Percentiles rank a stretch among this genome's conserved stretches.
Evolutionary conservation across 2,888 invertebrate genomes (phyloP).

Genomic region (Atethmia centrago): DNA sequence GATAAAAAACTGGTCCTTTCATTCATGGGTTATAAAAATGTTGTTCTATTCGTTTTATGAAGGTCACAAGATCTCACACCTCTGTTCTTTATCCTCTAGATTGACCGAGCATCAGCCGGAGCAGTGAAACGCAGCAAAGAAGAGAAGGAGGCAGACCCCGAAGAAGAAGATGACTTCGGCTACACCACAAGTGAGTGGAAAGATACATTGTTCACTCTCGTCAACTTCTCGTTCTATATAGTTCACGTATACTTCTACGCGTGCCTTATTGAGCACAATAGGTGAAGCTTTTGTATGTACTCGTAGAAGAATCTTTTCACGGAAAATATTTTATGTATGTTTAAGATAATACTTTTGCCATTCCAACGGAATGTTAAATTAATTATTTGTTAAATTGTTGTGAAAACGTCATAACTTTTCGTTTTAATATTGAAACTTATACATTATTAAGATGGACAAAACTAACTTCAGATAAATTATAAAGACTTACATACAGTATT

Average conservation of each 20-base stretch:
- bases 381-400: background rate
- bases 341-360: background rate
- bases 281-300: constrained; percentile 11
- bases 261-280: constrained; percentile 81
- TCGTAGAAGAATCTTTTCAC: background rate
- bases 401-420: too few relatives aligned
- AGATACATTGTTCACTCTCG: constrained; percentile 87
- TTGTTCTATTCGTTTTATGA: background rate
- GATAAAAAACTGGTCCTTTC: background rate
- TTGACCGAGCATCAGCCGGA: constrained; percentile 96
- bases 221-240: constrained; percentile 84
- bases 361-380: background rate
- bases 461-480: background rate
- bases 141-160: constrained; percentile 95
- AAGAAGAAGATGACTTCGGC: constrained; percentile 97
- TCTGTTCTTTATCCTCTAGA: constrained; percentile 88
- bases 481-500: too few relatives aligned
- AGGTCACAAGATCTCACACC: background rate
- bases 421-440: background rate
- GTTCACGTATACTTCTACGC: constrained; percentile 86
- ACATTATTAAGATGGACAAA: background rate
- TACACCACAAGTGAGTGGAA: constrained; percentile 97
- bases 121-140: constrained; percentile 94
- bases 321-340: background rate
- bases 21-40: background rate